These are phyloP conservation scores for Drosophila lutescens DNA, from an alignment of 2,888 invertebrate genomes.

Conservation along the genomic window DNA sequence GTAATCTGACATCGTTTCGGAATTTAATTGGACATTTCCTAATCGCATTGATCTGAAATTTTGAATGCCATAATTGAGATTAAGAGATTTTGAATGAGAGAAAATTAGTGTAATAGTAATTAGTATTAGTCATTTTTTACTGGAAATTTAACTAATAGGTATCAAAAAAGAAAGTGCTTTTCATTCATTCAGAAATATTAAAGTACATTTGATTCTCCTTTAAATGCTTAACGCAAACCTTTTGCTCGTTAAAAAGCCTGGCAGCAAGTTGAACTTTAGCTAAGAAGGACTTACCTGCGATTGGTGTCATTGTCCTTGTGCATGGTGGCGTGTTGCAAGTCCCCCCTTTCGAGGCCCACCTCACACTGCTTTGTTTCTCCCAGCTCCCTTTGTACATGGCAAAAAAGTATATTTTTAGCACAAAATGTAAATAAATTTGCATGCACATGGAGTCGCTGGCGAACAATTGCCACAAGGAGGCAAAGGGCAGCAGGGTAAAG, in stretches of 20 bases:
- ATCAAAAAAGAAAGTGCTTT: neutral
- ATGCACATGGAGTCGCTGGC: slow-evolving; percentile 53
- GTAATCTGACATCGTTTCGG: slow-evolving; percentile 9
- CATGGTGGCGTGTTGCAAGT: slow-evolving; percentile 56
- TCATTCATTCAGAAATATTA: neutral
- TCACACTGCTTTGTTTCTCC: slow-evolving; percentile 50
- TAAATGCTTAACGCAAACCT: neutral
- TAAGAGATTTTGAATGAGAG: neutral
- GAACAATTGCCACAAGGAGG: slow-evolving; percentile 25
- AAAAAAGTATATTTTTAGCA: slow-evolving; percentile 64
- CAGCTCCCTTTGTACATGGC: slow-evolving; percentile 26
- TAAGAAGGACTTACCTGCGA: slow-evolving; percentile 39
- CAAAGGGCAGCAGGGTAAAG: slow-evolving; percentile 14
- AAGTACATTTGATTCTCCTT: neutral
- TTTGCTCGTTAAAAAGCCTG: slow-evolving; percentile 15
- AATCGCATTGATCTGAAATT: slow-evolving; percentile 1
- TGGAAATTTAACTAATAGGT: too few species aligned
- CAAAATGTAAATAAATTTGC: slow-evolving; percentile 72
- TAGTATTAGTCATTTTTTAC: too few species aligned
- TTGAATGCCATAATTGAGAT: neutral
- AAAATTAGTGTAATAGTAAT: neutral
- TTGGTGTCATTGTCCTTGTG: slow-evolving; percentile 74
- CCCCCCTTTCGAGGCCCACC: slow-evolving; percentile 36
- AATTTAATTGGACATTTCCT: slow-evolving; percentile 22
- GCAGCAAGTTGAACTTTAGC: slow-evolving; percentile 22